phyloP scores from a whole-genome alignment of 1,140 invertebrate species.

The Chlorops oryzae region DNA sequence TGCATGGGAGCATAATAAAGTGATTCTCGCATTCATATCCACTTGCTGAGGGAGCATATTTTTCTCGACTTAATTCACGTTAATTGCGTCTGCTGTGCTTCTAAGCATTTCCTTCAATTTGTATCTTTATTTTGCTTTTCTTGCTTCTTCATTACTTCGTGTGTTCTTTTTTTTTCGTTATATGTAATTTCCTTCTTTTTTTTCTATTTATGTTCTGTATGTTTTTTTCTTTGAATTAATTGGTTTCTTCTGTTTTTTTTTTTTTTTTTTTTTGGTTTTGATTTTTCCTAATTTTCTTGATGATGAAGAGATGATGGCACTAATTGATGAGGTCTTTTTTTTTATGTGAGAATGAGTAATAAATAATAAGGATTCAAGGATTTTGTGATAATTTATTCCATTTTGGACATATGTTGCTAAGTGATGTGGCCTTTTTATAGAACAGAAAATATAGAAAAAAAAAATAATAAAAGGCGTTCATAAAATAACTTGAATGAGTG shows the following conservation, averaged over 20 bases:
- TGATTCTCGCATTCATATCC: no score
- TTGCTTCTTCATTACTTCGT: neutral
- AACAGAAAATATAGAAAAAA: no score
- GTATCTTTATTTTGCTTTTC: neutral
- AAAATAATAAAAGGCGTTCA: no score
- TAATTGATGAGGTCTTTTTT: conserved; percentile 13
- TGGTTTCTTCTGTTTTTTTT: conserved; percentile 5
- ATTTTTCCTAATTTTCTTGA: no score
- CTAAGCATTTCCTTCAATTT: neutral
- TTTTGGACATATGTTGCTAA: no score
- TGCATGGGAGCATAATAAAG: no score
- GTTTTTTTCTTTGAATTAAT: conserved; percentile 8
- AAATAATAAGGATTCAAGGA: neutral
- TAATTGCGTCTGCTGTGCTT: conserved; percentile 10
- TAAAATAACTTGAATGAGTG: no score
- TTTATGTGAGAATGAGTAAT: neutral
- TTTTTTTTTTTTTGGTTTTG: neutral
- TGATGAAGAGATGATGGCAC: conserved; percentile 9
- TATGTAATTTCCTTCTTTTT: neutral
- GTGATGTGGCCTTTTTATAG: no score
- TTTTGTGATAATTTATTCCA: neutral
- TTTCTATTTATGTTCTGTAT: conserved; percentile 1
- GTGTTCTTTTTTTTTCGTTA: neutral
- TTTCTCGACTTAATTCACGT: conserved; percentile 5
- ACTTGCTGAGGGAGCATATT: no score